These are phyloP conservation scores for Nerophis ophidion DNA, from an alignment of 2,113 vertebrate species.

Conservation along the genomic window DNA sequence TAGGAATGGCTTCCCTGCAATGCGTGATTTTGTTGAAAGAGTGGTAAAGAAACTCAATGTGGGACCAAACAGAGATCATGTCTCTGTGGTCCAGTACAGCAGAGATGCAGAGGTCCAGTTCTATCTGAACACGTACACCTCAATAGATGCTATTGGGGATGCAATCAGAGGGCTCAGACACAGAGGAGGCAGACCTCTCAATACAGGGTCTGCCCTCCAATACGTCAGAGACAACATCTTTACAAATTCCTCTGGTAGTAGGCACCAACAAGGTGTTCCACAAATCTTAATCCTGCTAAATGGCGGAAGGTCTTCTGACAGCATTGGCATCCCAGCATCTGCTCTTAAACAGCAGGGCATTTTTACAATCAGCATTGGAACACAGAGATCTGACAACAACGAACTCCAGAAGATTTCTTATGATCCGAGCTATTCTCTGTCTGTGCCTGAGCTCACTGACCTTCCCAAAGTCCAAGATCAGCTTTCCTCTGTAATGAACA, in stretches of 20 bases:
- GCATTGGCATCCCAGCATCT: too few species aligned
- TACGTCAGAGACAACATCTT: too few species aligned
- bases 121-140: conserved; percentile 44
- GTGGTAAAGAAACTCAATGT: conserved; percentile 49
- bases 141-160: conserved; percentile 19
- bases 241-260: too few species aligned
- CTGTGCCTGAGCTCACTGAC: conserved; percentile 66
- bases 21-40: conserved; percentile 26
- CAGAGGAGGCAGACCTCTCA: conserved; percentile 45
- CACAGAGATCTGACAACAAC: too few species aligned
- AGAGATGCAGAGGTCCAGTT: conserved; percentile 35
- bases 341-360: too few species aligned
- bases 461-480: conserved; percentile 31
- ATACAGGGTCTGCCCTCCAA: conserved; percentile 51
- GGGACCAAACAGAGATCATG: conserved; percentile 46
- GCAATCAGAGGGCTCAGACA: conserved; percentile 36
- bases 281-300: too few species aligned
- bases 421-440: conserved; percentile 21
- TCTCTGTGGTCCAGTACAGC: conserved; percentile 48
- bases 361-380: too few species aligned
- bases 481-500: conserved; percentile 2
- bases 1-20: neutral
- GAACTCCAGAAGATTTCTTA: conserved; percentile 28
- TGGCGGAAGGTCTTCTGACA: too few species aligned
- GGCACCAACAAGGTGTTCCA: too few species aligned